Conservation (phyloP, 2,113 vertebrate species). For the Tetraodon nigroviridis region DNA sequence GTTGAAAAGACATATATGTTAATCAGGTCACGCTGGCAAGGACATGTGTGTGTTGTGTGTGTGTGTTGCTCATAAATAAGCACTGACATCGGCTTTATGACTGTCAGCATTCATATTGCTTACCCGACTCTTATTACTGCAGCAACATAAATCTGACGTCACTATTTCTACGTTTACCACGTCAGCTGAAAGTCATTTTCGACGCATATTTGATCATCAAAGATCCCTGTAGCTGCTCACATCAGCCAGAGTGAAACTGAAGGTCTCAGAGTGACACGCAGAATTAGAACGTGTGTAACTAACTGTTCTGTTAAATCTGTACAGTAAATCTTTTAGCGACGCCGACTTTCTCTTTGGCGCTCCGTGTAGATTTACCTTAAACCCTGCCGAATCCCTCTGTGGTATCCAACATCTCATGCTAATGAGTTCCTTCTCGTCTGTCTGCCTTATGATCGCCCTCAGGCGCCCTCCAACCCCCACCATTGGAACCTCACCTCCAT, state of each 20-base stretch:
- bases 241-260: no score
- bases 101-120: no score
- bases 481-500: neutral
- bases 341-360: conserved; percentile 17
- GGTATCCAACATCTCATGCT: conserved; percentile 4
- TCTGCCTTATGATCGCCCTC: conserved; percentile 6
- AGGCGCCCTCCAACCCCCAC: conserved; percentile 14
- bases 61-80: conserved; percentile 44
- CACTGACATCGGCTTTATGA: conserved; percentile 68
- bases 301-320: conserved; percentile 39
- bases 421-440: conserved; percentile 15
- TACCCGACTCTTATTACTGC: no score
- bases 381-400: conserved; percentile 8
- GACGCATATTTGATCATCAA: no score
- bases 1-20: conserved; percentile 54
- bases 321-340: neutral
- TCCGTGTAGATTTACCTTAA: conserved; percentile 19
- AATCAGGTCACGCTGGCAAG: conserved; percentile 56
- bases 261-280: no score
- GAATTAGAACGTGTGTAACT: neutral
- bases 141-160: no score
- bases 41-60: conserved; percentile 2
- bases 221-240: no score
- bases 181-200: no score
- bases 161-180: no score